phyloP scores from a whole-genome alignment of 2,797 vertebrate species.

The Zenarchopterus dispar region DNA sequence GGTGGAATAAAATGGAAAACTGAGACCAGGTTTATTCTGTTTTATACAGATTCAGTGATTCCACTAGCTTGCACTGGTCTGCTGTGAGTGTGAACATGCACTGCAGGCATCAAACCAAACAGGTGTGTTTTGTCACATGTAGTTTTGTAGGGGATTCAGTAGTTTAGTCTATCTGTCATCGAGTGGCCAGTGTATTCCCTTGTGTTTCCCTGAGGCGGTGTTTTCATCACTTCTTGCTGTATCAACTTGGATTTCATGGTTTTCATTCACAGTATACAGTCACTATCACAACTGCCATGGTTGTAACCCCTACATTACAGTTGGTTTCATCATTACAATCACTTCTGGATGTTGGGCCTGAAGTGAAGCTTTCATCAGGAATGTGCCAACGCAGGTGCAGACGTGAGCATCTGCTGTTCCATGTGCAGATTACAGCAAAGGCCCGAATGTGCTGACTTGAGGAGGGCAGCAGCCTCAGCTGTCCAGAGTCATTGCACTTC shows the following conservation, averaged over 20 bases:
- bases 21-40: constrained; percentile 53
- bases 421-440: constrained; percentile 68
- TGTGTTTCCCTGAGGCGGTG: constrained; percentile 47
- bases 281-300: constrained; percentile 23
- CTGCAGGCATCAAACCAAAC: constrained; percentile 34
- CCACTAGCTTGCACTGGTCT: constrained; percentile 33
- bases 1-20: constrained; percentile 67
- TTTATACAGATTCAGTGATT: constrained; percentile 58
- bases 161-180: constrained; percentile 51
- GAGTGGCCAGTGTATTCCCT: constrained; percentile 47
- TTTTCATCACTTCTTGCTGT: constrained; percentile 39
- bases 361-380: constrained; percentile 35
- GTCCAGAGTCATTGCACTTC: constrained; percentile 66
- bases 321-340: constrained; percentile 23
- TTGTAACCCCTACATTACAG: not conserved
- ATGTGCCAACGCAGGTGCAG: constrained; percentile 60
- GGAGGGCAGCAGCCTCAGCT: constrained; percentile 54
- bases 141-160: constrained; percentile 47
- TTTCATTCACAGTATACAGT: constrained; percentile 27
- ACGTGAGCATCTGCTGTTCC: constrained; percentile 66
- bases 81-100: constrained; percentile 41
- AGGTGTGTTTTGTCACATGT: constrained; percentile 60
- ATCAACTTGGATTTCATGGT: constrained; percentile 25
- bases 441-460: constrained; percentile 64
- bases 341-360: constrained; percentile 31